Base-by-base conservation (phyloP, 2,888 invertebrate genomes). In the Dicyrtomina minuta region DNA sequence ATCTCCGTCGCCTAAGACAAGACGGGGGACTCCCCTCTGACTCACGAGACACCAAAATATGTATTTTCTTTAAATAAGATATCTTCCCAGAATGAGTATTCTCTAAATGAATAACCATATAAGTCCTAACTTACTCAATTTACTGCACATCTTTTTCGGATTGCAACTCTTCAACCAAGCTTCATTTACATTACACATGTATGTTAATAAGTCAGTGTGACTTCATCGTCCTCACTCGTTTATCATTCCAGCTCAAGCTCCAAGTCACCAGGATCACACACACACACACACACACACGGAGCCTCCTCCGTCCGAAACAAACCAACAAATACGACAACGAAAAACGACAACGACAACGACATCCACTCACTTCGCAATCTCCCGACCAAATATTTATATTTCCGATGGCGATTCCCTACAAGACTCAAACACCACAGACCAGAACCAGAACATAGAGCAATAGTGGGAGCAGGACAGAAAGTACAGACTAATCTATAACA, bases 1-100 rank as follows among this genome's bases (percentile, higher is more conserved):
- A 70, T 70, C 60, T 66, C 68, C 66, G 72, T 72, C 72, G 70
- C 69, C 68, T 64, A 72, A 62, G 70, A 70, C 65, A 68, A 59
- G 65, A 68, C 64, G 44, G 20, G 49, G 46, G 64, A 66, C 72
- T 70, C 70, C 72, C 72, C 72, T 66, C 68, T 65, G 71, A 65
- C 64, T 59, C 53, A 56, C 46, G 58, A 66, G 66, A 70, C 68
- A 71, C 68, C 46, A 68, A 68, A 65, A 71, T 58, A 66, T 66
- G 66, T 66, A 66, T 66, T 66, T 66, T 58, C 66, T 66, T 64
- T 64, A 66, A 66, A 66, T 66, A 66, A 66, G 66, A 66, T 59
- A 66, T 66, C 66, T 66, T 59, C 17, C 49, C 44, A 33, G 44
- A 58, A 66, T 66, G 55, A 66, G 58, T 66, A n/a, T 58, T 43